phyloP scores from a whole-genome alignment of 2,797 vertebrate species.

The Tiaroga cobitis region DNA sequence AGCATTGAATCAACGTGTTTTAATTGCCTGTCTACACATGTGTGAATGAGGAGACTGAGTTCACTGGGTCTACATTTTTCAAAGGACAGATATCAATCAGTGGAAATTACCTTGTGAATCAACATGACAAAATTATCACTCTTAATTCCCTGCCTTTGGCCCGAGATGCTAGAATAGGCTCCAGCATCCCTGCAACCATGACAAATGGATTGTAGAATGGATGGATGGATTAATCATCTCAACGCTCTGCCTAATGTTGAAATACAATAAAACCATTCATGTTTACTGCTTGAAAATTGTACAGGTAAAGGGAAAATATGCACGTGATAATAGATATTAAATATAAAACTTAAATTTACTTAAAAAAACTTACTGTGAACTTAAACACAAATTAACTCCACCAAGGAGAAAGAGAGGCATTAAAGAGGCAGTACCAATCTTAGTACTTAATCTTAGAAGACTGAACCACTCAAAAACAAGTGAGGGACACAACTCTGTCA shows the following conservation, averaged over 20 bases:
- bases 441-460: no score
- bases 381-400: neutral
- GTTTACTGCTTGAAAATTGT: neutral
- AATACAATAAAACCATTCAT: neutral
- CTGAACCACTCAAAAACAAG: no score
- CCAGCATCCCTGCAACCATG: neutral
- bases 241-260: neutral
- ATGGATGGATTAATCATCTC: neutral
- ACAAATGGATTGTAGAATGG: neutral
- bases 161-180: neutral
- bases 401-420: neutral
- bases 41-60: neutral
- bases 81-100: neutral
- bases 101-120: neutral
- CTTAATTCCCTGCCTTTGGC: neutral
- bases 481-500: no score
- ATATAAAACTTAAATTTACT: neutral
- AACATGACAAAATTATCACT: neutral
- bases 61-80: neutral
- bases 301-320: neutral
- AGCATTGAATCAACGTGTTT: constrained; percentile 32
- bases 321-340: neutral
- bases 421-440: no score
- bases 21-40: constrained; percentile 36
- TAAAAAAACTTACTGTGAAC: neutral